Percentiles rank a stretch among this genome's conserved stretches.
These are phyloP conservation scores for Eueremaeus valkanovi DNA, from an alignment of 2,888 invertebrate genomes.

Conservation along the genomic window DNA sequence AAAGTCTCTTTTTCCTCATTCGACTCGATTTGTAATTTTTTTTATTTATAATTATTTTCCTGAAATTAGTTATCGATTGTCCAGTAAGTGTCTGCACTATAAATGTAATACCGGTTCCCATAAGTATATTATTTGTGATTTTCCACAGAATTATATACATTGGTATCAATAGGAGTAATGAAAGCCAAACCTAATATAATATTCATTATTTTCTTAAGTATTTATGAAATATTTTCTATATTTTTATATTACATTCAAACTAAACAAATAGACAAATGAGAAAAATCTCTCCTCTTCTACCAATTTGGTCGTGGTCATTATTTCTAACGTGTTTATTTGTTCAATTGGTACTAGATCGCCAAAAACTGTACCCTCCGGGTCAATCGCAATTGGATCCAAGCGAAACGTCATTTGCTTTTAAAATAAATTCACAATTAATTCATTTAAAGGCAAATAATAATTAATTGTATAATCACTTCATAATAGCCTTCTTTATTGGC, in stretches of 20 bases:
- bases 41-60: background rate
- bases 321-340: background rate
- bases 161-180: background rate
- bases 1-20: background rate
- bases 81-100: background rate
- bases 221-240: background rate
- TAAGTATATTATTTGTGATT: background rate
- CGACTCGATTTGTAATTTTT: background rate
- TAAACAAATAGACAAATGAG: background rate
- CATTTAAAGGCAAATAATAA: too few species aligned
- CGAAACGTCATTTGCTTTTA: too few species aligned
- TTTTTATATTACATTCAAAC: background rate
- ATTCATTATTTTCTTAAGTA: too few species aligned
- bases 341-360: background rate
- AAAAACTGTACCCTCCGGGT: background rate
- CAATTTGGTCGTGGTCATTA: background rate
- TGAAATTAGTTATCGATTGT: background rate
- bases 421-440: too few species aligned
- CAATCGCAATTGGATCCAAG: background rate
- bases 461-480: too few species aligned
- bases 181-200: background rate
- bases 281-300: background rate
- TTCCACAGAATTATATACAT: background rate
- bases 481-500: too few species aligned
- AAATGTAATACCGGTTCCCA: background rate